Base-by-base conservation (phyloP, 2,888 invertebrate species). In the Nudaria mundana region DNA sequence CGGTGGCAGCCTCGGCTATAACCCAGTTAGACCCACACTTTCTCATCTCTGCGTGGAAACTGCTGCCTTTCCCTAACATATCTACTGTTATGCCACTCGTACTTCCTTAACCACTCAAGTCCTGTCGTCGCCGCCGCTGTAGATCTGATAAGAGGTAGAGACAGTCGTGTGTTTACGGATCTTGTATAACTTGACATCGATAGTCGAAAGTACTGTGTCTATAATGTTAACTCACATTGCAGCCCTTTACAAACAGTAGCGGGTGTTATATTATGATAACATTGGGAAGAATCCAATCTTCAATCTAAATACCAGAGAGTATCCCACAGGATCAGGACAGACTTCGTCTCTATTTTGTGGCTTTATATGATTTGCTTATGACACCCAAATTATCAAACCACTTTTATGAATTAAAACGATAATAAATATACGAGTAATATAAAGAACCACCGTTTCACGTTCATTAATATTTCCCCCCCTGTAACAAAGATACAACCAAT, bases 21-120 rank as follows among this genome's bases (percentile, higher is more conserved):
- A 37, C 29, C 22, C 22, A 49, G 40, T 48, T 45, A 48, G 30
- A 18, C 31, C 26, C 24, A 22, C 10, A 34, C 53, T 51, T 54
- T 51, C 54, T 45, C 40, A 25, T 13, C 12, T 12, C 38, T 44
- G 51, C 28, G 41, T 34, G 37, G 30, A 51, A 51, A 48, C 45
- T 51, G 38, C 23, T 14, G 10, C 23, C 10, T n/a, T n/a, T n/a
- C n/a, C n/a, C n/a, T n/a, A n/a, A n/a, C n/a, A n/a, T n/a, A n/a
- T n/a, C n/a, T n/a, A n/a, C n/a, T n/a, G n/a, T n/a, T n/a, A n/a
- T n/a, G n/a, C n/a, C n/a, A n/a, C n/a, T n/a, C n/a, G n/a, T n/a
- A n/a, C 15, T 1, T 8, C 7, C n/a, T 11, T 12, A 25, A 24
- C 11, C 33, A 25, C 11, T 16, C 25, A 25, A 18, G 10, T 7